These are phyloP conservation scores for Homalodisca vitripennis DNA, from an alignment of 1,140 invertebrate species.

Conservation along the genomic window DNA sequence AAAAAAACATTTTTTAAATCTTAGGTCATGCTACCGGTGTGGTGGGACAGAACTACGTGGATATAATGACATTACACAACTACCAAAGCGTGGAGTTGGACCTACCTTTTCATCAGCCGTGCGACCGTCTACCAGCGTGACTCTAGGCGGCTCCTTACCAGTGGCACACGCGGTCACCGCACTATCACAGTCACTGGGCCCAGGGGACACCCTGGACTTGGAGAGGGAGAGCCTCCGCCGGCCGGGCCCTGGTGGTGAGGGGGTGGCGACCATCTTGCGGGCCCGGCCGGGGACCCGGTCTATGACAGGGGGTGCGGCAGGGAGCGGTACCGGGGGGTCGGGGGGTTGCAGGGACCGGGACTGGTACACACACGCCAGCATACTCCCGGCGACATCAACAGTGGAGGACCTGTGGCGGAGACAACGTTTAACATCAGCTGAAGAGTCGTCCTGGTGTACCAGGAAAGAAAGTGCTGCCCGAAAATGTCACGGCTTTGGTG, in stretches of 20 bases:
- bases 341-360: conserved; percentile 1
- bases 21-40: no score
- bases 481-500: no score
- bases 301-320: neutral
- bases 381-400: no score
- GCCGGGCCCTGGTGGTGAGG: neutral
- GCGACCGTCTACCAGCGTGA: neutral
- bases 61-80: neutral
- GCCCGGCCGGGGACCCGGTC: conserved; percentile 12
- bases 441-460: neutral
- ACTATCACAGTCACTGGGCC: neutral
- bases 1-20: no score
- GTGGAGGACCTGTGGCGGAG: no score
- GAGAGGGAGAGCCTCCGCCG: neutral
- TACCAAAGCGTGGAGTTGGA: neutral
- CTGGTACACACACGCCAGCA: conserved; percentile 22
- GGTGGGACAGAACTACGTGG: neutral
- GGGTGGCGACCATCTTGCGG: conserved; percentile 3
- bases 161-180: neutral
- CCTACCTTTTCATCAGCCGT: conserved; percentile 17
- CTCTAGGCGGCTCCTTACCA: neutral
- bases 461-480: no score
- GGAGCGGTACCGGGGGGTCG: neutral
- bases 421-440: no score
- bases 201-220: conserved; percentile 4